Evolutionary conservation across 2,888 invertebrate genomes (phyloP), one percentile per base, ranked within the genome.

Genomic region (Phaedon cochleariae): DNA sequence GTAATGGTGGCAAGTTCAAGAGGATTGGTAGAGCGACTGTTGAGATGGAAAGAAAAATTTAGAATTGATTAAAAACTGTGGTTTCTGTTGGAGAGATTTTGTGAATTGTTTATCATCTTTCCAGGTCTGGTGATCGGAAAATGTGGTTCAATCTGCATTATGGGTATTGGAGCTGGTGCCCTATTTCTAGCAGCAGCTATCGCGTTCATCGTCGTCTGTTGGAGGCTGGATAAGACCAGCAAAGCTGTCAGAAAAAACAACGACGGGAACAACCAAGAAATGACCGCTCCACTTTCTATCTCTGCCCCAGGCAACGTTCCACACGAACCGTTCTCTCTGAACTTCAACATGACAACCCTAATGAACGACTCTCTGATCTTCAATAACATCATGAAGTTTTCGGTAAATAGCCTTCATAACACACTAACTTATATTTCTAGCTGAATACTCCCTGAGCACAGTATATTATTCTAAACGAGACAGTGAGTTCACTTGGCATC

Each of bases 121-220:
- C 17, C 26, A 57, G 57, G 46, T 57, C 46, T 53, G 17, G 63
- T 65, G 17, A 69, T 76, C 59, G 68, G 77, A 73, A 80, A 80
- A 58, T 86, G 86, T 69, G 86, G 85, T 22, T 82, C 84, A 0
- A 78, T 82, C 1, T 86, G 86, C 68, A 79, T 86, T 68, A 72
- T 85, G 59, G 84, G 85, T 10, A 82, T 85, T 2, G 79, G 82
- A 17, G 82, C 82, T 0, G 85, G 84, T 0, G 79, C 81, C 17
- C 72, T 84, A 9, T 83, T 86, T 69, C 72, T 82, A 6, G 70
- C 77, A 29, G 74, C 77, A 6, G 76, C 79, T 0, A 74, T 80
- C 5, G 77, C 77, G 3, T 70, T 79, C 6, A 74, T 80, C 5
- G 76, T 81, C 9, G 73, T 80, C 18, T 81, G 81, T 62, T 83